Evolutionary conservation across 2,113 vertebrate genomes (phyloP), one percentile per base, ranked within the genome.

Genomic region (Microtus oregoni): DNA sequence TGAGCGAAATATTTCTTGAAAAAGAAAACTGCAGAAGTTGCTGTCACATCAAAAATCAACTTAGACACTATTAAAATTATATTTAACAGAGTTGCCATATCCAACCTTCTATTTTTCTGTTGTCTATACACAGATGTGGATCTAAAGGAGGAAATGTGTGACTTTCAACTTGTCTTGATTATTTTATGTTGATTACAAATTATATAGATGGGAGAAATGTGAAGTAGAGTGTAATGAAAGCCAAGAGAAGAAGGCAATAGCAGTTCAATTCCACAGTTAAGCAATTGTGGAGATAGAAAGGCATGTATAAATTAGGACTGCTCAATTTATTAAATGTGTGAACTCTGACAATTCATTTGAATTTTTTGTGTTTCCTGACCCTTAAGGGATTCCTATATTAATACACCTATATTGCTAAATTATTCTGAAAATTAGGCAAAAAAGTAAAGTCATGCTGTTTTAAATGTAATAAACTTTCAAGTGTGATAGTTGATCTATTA

Each of bases 131-230:
- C 96, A 97, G 96, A 97, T 98, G 97, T 94, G 96, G 30, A 96
- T 97, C 97, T 98, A 96, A 97, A 97, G 97, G 94, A 98, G 97
- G 96, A 97, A 97, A 94, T 94, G 88, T 28, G 14, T 97, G 97
- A 92, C 97, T 97, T 96, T 97, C 97, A 97, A 97, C 87, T 92
- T 96, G 78, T 75, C 92, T 96, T 97, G 97, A 97, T 97, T 96
- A 97, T 96, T 97, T 97, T 93, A 96, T 81, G 94, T 92, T 96
- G 97, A 97, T 97, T 97, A 97, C 96, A 97, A 98, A 97, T 98
- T 96, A 98, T 97, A 96, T 93, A 93, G 94, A 97, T 96, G 72
- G 93, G 83, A 94, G 44, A 90, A 97, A 96, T 97, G 92, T 90
- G 81, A 96, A 96, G 96, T 79, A 97, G 97, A 94, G 85, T 95